Percentiles rank a stretch among this genome's conserved stretches.
phyloP scores from a whole-genome alignment of 2,113 vertebrate genomes.

The Paramormyrops kingsleyae region DNA sequence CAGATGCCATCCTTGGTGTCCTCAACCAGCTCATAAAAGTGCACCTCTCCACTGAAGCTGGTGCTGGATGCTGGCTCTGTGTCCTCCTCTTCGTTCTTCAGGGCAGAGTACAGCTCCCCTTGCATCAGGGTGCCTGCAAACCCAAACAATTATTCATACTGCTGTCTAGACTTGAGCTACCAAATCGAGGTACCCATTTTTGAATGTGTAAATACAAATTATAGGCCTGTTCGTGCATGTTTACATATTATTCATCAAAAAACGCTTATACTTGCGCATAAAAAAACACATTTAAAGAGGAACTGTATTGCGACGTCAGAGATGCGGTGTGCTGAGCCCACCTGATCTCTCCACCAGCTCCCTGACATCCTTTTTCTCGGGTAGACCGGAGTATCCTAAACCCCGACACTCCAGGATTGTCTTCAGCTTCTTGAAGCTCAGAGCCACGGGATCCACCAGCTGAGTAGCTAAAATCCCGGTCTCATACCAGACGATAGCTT shows the following conservation, averaged over 20 bases:
- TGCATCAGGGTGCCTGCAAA: slow-evolving; percentile 84
- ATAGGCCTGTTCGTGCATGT: not conserved
- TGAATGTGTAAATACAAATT: not conserved
- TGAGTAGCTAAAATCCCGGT: slow-evolving; percentile 86
- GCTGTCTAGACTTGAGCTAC: not conserved
- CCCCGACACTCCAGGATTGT: slow-evolving; percentile 89
- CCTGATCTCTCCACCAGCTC: slow-evolving; percentile 90
- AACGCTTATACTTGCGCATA: not conserved
- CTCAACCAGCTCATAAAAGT: slow-evolving; percentile 96
- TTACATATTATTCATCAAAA: not conserved
- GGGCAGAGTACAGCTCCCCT: slow-evolving; percentile 93
- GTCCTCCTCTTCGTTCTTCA: slow-evolving; percentile 84
- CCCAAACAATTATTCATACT: not conserved
- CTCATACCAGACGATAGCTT: slow-evolving; percentile 92
- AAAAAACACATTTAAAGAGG: not conserved
- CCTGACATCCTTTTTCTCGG: slow-evolving; percentile 84
- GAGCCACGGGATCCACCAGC: slow-evolving; percentile 84
- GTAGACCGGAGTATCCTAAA: slow-evolving; percentile 79
- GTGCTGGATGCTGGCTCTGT: slow-evolving; percentile 79
- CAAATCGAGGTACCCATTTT: not conserved
- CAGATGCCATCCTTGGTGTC: slow-evolving; percentile 98
- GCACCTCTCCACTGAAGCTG: slow-evolving; percentile 93
- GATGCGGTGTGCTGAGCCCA: slow-evolving; percentile 30
- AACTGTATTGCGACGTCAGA: not conserved
- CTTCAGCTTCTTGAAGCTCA: slow-evolving; percentile 86